Base-by-base conservation (phyloP, 2,888 invertebrate species). In the Amphipoea oculea region DNA sequence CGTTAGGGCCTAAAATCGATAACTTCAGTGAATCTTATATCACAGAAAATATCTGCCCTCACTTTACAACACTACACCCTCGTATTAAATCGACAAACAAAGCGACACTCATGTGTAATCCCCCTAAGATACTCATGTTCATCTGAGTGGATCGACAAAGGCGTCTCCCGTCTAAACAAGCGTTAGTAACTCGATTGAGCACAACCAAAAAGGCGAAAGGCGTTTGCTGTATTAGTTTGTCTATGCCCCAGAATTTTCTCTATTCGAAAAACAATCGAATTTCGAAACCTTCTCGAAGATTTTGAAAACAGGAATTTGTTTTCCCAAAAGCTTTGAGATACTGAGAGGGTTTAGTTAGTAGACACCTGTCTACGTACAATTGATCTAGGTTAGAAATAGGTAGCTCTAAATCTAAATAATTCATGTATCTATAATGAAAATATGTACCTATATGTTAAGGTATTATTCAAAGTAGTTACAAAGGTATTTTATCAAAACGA, bases 111-210 rank as follows among this genome's bases (percentile, higher is more conserved):
- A 45, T 86, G 86, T 84, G 73, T 79, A 79, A 81, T 79, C 77
- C 73, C 79, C 85, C 84, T 89, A 79, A 92, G 90, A 91, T 88
- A 79, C 85, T 87, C 89, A 82, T 89, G 92, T 86, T 85, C 89
- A 88, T 65, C 86, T 79, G 88, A 89, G 89, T 85, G 85, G 77
- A 86, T 85, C 88, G 89, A 92, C 92, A 92, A 92, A 92, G 91
- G 91, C 90, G 87, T 89, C 86, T 90, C 85, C 80, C 88, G 90
- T 86, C 88, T 90, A 91, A 89, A 90, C 91, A 92, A 91, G 91
- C 93, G 92, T 91, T 89, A 92, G 90, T 94, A 93, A 95, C 92
- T 88, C 90, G 92, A 92, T 94, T 94, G 93, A 90, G 89, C 91
- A 90, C 88, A 88, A 86, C 88, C 88, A 83, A 90, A 90, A 90